Percentiles rank a stretch among this genome's conserved stretches.
These are phyloP conservation scores for Willowsia nigromaculata DNA, from an alignment of 2,888 invertebrate genomes.

Conservation along the genomic window DNA sequence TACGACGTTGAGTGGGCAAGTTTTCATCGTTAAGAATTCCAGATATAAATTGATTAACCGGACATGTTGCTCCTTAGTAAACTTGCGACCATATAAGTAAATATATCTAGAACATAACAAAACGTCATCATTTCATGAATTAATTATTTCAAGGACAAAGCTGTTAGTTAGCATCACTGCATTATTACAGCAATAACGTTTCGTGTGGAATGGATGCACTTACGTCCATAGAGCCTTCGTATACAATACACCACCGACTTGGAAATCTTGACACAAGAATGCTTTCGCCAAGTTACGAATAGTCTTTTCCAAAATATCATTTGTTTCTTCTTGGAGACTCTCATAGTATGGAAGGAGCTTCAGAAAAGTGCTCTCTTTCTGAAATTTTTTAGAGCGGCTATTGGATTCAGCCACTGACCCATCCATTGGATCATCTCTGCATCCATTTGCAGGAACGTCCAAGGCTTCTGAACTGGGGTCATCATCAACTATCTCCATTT, in stretches of 20 bases:
- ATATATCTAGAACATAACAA: slow-evolving; percentile 85
- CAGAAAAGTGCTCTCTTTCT: slow-evolving; percentile 75
- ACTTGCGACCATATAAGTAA: slow-evolving; percentile 90
- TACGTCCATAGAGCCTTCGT: slow-evolving; percentile 76
- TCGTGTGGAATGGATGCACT: too few relatives aligned
- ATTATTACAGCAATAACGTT: too few relatives aligned
- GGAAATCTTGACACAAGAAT: slow-evolving; percentile 75
- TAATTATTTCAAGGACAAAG: neutral
- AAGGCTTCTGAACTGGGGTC: slow-evolving; percentile 72
- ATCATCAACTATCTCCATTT: slow-evolving; percentile 74
- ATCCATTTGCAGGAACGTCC: slow-evolving; percentile 10
- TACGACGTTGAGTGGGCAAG: slow-evolving; percentile 82
- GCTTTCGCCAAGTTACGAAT: slow-evolving; percentile 74
- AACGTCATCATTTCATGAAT: too few relatives aligned
- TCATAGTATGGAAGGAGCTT: slow-evolving; percentile 76
- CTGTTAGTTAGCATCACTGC: too few relatives aligned
- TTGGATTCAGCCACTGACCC: neutral
- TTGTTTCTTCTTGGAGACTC: slow-evolving; percentile 73
- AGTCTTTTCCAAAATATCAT: slow-evolving; percentile 74
- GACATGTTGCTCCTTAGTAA: slow-evolving; percentile 94
- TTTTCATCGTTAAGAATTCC: slow-evolving; percentile 86
- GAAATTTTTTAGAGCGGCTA: slow-evolving; percentile 69
- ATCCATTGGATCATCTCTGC: slow-evolving; percentile 47
- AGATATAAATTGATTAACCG: slow-evolving; percentile 88
- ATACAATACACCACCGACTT: slow-evolving; percentile 75